Conservation (phyloP, 2,888 invertebrate genomes). For the Argyresthia albistria region DNA sequence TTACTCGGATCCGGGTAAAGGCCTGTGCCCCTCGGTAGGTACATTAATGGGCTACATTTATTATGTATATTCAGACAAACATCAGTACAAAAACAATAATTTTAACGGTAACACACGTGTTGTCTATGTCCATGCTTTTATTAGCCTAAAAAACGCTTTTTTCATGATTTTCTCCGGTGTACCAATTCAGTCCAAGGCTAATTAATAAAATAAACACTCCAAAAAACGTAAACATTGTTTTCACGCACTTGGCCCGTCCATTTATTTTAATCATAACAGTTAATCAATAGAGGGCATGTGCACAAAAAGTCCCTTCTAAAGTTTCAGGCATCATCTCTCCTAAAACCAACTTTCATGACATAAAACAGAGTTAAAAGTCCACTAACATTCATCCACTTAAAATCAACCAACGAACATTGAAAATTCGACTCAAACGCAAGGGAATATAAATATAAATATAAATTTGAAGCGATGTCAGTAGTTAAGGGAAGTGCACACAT, state of each 20-base stretch:
- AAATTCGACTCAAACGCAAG: conserved; percentile 25
- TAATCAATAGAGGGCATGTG: conserved; percentile 51
- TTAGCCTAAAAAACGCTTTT: no score
- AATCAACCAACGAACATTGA: neutral
- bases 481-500: conserved; percentile 34
- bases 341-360: neutral
- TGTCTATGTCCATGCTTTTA: no score
- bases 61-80: no score
- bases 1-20: no score
- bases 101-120: no score
- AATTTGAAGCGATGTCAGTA: conserved; percentile 1
- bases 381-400: no score
- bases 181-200: no score
- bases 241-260: conserved; percentile 38
- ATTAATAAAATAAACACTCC: conserved; percentile 6
- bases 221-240: conserved; percentile 31
- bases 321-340: neutral
- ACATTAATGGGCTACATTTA: no score
- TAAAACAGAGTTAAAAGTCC: neutral
- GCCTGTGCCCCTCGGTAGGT: no score
- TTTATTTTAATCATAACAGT: conserved; percentile 50
- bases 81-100: no score
- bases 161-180: no score
- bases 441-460: conserved; percentile 14
- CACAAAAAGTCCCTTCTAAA: conserved; percentile 23